Evolutionary conservation across 2,113 vertebrate genomes (phyloP).

Genomic region (Numida meleagris): DNA sequence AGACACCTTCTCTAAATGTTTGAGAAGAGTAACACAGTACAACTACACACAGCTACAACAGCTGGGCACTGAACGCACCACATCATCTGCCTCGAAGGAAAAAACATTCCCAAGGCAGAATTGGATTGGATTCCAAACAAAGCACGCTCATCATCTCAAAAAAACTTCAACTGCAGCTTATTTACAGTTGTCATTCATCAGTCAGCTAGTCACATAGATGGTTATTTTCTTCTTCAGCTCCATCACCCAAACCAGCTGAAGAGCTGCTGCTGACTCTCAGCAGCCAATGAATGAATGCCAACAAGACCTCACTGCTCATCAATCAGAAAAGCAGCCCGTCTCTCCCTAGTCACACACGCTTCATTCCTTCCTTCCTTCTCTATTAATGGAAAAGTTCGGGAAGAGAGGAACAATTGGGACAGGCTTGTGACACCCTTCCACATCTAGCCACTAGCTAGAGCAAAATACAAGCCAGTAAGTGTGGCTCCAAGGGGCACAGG

Average conservation of each 20-base stretch:
- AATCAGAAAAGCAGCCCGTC: neutral
- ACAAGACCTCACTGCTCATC: neutral
- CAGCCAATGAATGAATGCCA: neutral
- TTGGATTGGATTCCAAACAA: neutral
- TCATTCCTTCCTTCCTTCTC: neutral
- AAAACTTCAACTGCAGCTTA: neutral
- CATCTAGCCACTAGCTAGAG: neutral
- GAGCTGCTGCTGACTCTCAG: neutral
- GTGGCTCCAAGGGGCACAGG: accelerated
- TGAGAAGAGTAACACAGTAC: neutral
- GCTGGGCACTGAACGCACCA: neutral
- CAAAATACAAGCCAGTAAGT: neutral
- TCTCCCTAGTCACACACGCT: neutral
- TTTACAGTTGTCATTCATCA: neutral
- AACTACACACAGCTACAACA: neutral
- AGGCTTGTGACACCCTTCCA: neutral
- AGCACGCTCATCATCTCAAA: neutral
- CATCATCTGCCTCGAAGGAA: neutral
- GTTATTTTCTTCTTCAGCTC: neutral
- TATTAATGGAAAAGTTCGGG: neutral
- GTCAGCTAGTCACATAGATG: neutral
- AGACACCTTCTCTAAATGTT: neutral
- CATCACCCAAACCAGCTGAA: neutral
- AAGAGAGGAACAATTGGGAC: neutral
- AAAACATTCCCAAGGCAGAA: neutral